These are phyloP conservation scores for Microplitis mediator DNA, from an alignment of 1,140 invertebrate genomes.

Conservation along the genomic window DNA sequence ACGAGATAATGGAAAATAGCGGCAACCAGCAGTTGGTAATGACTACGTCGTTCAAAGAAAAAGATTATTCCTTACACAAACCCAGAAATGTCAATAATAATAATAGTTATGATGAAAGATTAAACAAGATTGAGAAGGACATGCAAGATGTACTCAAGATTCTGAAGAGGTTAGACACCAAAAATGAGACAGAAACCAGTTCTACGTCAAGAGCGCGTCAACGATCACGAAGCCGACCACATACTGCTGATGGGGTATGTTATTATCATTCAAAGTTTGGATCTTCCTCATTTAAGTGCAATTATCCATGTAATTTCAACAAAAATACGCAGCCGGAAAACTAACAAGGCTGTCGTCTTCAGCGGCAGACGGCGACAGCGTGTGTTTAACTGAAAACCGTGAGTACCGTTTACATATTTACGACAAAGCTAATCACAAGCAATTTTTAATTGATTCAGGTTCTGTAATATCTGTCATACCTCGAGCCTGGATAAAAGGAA, in stretches of 20 bases:
- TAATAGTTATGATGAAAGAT: no score
- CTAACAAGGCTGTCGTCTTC: conserved; percentile 20
- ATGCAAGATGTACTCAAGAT: no score
- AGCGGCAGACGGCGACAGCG: conserved; percentile 9
- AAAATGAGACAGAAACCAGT: no score
- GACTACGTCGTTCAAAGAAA: no score
- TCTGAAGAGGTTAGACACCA: no score
- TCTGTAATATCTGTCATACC: conserved; percentile 25
- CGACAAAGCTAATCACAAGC: conserved; percentile 7
- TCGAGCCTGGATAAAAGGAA: not conserved
- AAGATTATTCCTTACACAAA: no score
- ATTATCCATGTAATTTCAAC: not conserved
- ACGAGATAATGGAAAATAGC: no score
- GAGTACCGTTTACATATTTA: conserved; percentile 13
- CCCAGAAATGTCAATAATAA: no score
- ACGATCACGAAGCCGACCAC: conserved; percentile 3
- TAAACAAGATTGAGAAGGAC: no score
- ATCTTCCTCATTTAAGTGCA: not conserved
- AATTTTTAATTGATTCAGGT: conserved; percentile 27
- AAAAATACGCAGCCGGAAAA: conserved; percentile 21
- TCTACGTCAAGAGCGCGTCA: no score
- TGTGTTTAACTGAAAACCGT: not conserved
- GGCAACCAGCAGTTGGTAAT: no score
- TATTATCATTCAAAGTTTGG: conserved; percentile 22
- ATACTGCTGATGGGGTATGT: not conserved